Conservation (phyloP, 2,888 invertebrate genomes). For the Helleia helle region DNA sequence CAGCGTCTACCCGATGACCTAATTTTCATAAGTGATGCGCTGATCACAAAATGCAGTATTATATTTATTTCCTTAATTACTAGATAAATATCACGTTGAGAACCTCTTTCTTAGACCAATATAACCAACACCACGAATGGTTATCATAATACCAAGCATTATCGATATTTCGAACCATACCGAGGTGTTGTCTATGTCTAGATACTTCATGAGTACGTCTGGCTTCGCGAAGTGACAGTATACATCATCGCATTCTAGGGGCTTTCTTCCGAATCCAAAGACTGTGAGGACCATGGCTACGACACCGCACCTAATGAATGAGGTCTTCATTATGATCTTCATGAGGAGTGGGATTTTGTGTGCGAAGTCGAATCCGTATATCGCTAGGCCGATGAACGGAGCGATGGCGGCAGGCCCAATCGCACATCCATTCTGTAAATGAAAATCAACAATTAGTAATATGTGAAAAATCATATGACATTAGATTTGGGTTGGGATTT, state of each 20-base stretch:
- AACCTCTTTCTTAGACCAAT: slow-evolving; percentile 73
- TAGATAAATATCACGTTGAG: slow-evolving; percentile 40
- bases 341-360: slow-evolving; percentile 74
- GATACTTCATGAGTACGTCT: slow-evolving; percentile 72
- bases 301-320: slow-evolving; percentile 78
- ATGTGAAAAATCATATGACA: no score
- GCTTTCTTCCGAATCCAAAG: slow-evolving; percentile 75
- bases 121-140: slow-evolving; percentile 73
- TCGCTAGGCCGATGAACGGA: slow-evolving; percentile 78
- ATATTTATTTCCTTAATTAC: slow-evolving; percentile 1
- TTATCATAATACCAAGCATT: slow-evolving; percentile 65
- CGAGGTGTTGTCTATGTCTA: slow-evolving; percentile 73
- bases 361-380: slow-evolving; percentile 82
- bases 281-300: slow-evolving; percentile 76
- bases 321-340: slow-evolving; percentile 77
- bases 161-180: slow-evolving; percentile 72
- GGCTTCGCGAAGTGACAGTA: slow-evolving; percentile 81
- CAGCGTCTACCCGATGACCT: no score
- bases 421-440: slow-evolving; percentile 78
- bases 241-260: slow-evolving; percentile 72
- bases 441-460: no score
- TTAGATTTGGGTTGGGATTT: no score
- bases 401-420: slow-evolving; percentile 78
- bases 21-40: no score
- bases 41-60: neutral